Evolutionary conservation across 2,888 invertebrate genomes (phyloP), one percentile per base, ranked within the genome.

Genomic region (Eristalinus sepulchralis): DNA sequence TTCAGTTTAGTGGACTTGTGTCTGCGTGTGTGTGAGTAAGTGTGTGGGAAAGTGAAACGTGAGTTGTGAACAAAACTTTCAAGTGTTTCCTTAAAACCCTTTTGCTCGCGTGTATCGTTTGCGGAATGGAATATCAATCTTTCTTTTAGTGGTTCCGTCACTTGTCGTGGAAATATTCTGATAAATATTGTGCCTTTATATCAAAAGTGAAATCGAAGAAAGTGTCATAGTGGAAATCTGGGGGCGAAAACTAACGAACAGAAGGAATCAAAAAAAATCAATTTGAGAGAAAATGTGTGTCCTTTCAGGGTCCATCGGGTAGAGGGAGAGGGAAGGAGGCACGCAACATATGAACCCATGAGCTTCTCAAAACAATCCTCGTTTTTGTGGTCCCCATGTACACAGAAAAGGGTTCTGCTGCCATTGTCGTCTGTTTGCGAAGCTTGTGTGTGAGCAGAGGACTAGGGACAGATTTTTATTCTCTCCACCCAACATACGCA

Each of bases 11-110:
- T 34, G 34, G 8, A 9, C 24, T 57, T 62, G 17, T 59, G 53
- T n/a, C 20, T 24, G 27, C 20, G 47, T 53, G 47, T 47, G 17
- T 64, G 67, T 82, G 79, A 31, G 77, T 68, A 47, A 64, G 39
- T 79, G 39, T 57, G 71, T 67, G 27, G n/a, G 24, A 63, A 62
- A 77, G 77, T 85, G 85, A 73, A 85, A 72, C 64, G 81, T 68
- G 81, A 84, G 76, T 80, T 68, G 34, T 78, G 59, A 53, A 24
- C 63, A n/a, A 66, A 59, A 47, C 55, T 66, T 67, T 76, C 20
- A 62, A 79, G 53, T 27, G 27, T 72, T 67, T 57, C 62, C 9
- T 70, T 70, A 22, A 24, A 63, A 47, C 57, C 10, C 36, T 47
- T 34, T 60, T 68, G 77, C 60, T 31, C 34, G 62, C 59, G 2